Conservation (phyloP, 2,113 vertebrate genomes). For the Vulpes ferrilata region DNA sequence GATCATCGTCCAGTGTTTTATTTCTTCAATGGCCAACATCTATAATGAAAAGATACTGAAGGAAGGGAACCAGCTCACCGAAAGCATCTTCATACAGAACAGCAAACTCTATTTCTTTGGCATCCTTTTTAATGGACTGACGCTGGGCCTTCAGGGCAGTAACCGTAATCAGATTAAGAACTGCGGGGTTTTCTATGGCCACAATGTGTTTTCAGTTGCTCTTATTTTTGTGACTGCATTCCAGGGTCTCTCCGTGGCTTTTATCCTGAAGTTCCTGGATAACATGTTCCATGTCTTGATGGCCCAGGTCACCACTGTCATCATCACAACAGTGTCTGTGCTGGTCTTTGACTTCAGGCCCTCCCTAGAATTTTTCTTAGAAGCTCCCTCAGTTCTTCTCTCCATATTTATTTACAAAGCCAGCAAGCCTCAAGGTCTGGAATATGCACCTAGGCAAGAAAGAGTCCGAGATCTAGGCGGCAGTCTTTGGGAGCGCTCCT, state of each 20-base stretch:
- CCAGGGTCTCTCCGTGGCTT: conserved; percentile 96
- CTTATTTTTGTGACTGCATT: conserved; percentile 96
- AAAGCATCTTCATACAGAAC: conserved; percentile 98
- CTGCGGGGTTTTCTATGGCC: conserved; percentile 96
- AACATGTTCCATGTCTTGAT: conserved; percentile 99
- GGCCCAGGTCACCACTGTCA: conserved; percentile 96
- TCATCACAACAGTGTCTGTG: conserved; percentile 94
- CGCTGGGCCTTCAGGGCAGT: conserved; percentile 89
- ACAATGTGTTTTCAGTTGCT: conserved; percentile 93
- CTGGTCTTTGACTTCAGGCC: conserved; percentile 96
- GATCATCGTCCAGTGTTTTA: conserved; percentile 95
- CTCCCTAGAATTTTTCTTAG: conserved; percentile 95
- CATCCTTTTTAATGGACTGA: conserved; percentile 94
- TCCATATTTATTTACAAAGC: conserved; percentile 97
- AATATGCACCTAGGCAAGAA: conserved; percentile 89
- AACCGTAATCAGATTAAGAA: conserved; percentile 90
- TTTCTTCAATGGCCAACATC: conserved; percentile 97
- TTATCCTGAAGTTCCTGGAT: conserved; percentile 98
- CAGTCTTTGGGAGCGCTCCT: conserved; percentile 93
- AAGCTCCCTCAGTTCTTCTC: conserved; percentile 96
- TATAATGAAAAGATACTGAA: conserved; percentile 99
- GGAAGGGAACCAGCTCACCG: conserved; percentile 92
- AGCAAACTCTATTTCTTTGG: conserved; percentile 96
- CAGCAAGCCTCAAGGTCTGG: conserved; percentile 88
- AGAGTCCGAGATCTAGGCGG: conserved; percentile 92